These are phyloP conservation scores for Sphaeramia orbicularis DNA, from an alignment of 2,797 vertebrate species.

Conservation along the genomic window DNA sequence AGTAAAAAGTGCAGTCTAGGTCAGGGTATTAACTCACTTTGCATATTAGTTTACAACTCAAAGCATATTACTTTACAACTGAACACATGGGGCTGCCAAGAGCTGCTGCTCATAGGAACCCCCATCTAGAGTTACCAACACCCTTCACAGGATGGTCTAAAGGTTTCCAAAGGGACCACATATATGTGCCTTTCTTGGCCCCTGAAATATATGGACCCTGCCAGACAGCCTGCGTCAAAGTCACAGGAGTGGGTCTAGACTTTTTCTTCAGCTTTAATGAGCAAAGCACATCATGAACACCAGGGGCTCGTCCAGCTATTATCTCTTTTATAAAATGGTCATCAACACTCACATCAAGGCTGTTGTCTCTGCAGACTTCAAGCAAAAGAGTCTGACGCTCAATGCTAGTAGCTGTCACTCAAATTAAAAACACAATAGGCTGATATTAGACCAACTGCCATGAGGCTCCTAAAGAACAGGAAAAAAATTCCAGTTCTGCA, in stretches of 20 bases:
- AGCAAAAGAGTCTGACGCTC: slow-evolving; percentile 47
- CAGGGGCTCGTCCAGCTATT: slow-evolving; percentile 37
- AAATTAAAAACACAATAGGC: slow-evolving; percentile 62
- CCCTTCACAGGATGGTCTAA: slow-evolving; percentile 12
- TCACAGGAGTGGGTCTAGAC: slow-evolving; percentile 31
- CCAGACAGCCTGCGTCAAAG: slow-evolving; percentile 19
- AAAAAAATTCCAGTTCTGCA: slow-evolving; percentile 59
- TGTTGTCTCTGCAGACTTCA: slow-evolving; percentile 47
- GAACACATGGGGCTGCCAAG: slow-evolving; percentile 30
- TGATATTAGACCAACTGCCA: slow-evolving; percentile 53
- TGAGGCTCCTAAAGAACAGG: slow-evolving; percentile 15
- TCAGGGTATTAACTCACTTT: slow-evolving; percentile 39
- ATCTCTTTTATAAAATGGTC: slow-evolving; percentile 56
- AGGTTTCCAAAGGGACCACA: slow-evolving; percentile 22
- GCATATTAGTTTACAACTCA: slow-evolving; percentile 50
- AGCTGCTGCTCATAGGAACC: slow-evolving; percentile 1
- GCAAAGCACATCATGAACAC: slow-evolving; percentile 32
- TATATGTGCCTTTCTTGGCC: background rate
- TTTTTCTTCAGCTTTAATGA: slow-evolving; percentile 54
- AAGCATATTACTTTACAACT: slow-evolving; percentile 52
- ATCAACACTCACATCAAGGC: slow-evolving; percentile 61
- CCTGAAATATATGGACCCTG: slow-evolving; percentile 10
- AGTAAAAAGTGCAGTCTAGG: slow-evolving; percentile 22
- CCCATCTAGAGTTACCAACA: slow-evolving; percentile 46
- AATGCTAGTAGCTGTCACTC: slow-evolving; percentile 70